phyloP scores from a whole-genome alignment of 1,140 invertebrate genomes.

The Hycleus cichorii region DNA sequence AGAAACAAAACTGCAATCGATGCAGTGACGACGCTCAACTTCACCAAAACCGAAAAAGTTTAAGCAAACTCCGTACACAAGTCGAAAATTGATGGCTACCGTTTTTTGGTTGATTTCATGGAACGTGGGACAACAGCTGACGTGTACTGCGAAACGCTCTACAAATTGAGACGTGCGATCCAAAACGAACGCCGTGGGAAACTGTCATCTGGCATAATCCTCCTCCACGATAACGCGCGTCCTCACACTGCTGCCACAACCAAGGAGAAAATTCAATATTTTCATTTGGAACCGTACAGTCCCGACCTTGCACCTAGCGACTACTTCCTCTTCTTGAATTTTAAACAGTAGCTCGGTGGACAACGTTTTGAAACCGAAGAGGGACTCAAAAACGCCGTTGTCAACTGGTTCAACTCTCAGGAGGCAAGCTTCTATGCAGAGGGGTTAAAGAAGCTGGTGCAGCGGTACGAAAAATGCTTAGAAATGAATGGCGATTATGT shows the following conservation, averaged over 20 bases:
- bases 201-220: background rate
- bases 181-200: background rate
- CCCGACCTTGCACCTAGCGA: too few species aligned
- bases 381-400: background rate
- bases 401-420: background rate
- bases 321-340: too few species aligned
- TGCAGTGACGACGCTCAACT: background rate
- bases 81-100: background rate
- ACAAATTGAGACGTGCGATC: background rate
- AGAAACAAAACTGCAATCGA: background rate
- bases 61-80: background rate
- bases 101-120: constrained; percentile 2
- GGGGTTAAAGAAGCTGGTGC: background rate
- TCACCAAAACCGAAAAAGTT: background rate
- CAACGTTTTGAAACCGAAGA: background rate
- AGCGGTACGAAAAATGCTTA: background rate
- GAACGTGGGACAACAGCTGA: background rate
- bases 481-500: too few species aligned
- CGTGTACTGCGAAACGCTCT: background rate
- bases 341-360: background rate
- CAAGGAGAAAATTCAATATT: background rate
- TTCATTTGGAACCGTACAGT: background rate
- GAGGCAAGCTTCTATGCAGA: background rate
- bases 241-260: background rate
- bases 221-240: background rate